Base-by-base conservation (phyloP, 2,888 invertebrate species). In the Melipona bicolor region DNA sequence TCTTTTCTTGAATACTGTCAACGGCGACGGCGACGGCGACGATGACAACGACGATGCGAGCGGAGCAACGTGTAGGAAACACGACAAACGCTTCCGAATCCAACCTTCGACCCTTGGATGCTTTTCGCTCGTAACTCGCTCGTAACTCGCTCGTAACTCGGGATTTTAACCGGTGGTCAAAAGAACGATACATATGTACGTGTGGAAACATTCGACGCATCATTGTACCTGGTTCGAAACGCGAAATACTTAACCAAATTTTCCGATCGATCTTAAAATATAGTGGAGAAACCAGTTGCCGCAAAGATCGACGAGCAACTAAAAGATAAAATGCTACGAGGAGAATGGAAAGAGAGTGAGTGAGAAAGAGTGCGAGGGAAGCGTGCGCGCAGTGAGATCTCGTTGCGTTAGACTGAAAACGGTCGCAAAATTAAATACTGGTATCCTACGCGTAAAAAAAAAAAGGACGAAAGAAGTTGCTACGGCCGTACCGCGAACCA, bases 1-100 rank as follows among this genome's bases (percentile, higher is more conserved):
- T 50, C 27, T 49, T 50, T 50, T 62, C 49, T 61, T 72, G 19
- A 56, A 56, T 19, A 24, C 11, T 59, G 15, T 32, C 19, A 56
- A 77, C 72, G 49, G 19, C 52, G 72, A 77, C 72, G 49, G 19
- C 52, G 27, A 68, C 76, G 24, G 43, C 21, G 56, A 75, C 61
- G 49, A 52, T 19, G 36, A 36, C 13, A 65, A 81, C 68, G 49
- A 19, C 21, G 50, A 54, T 61, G 43, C 21, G 17, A 32, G 59
- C 62, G 59, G 3, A 49, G 61, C 67, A 21, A 61, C 49, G 36
- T 4, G 6, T 61, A 27, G 3, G 24, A 43, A 59, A 32, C 32
- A 4, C 32, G 4, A 32, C n/a, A 32, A 32, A 32, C 3, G 32
- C 4, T 4, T 3, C 32, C 32, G 32, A 32, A 32, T 32, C 32